Evolutionary conservation across 92 coral and sea anemone species (phyloP), one percentile per base, ranked within the genome.

Genomic region (Porites cylindrica): DNA sequence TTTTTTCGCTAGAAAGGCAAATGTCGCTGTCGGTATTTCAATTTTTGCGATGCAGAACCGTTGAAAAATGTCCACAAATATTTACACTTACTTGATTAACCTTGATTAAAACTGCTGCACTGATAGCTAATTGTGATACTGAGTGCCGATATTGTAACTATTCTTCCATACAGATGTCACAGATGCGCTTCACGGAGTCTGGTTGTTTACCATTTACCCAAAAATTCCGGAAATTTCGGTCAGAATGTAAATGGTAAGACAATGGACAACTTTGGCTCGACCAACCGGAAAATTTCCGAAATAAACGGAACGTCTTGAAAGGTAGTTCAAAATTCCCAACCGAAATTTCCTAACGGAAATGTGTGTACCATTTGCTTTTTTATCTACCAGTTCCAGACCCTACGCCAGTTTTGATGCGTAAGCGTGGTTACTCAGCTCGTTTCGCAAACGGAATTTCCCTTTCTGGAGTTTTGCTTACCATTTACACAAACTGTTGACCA

Each of bases 321-420:
- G 65, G 64, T 66, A 68, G 65, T 68, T 64, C 77, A 43, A 51
- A 78, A 78, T 78, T 78, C 64, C 74, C 85, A 81, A 47, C 85
- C 85, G 85, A 64, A 81, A 81, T 81, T 43, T 81, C 85, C 75
- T 19, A 81, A 51, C 60, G 66, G 85, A 54, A 54, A 54, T 54
- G 59, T 12, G 59, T 54, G 59, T 54, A 54, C 59, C 59, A 54
- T 13, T 56, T 63, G 38, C 68, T 32, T 59, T 79, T 53, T 63
- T 63, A 54, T 79, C 58, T 72, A 79, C 72, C 72, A 79, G 72
- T 79, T 79, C 83, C 72, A 79, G 52, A 72, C 83, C 54, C 58
- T 79, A 26, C 21, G 32, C 59, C 59, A 54, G 59, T 54, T 54
- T 54, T 54, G 59, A 54, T 54, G 59, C 59, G 59, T 54, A 67